Evolutionary conservation across 2,888 invertebrate species (phyloP).

Genomic region (Parnassius mnemosyne): DNA sequence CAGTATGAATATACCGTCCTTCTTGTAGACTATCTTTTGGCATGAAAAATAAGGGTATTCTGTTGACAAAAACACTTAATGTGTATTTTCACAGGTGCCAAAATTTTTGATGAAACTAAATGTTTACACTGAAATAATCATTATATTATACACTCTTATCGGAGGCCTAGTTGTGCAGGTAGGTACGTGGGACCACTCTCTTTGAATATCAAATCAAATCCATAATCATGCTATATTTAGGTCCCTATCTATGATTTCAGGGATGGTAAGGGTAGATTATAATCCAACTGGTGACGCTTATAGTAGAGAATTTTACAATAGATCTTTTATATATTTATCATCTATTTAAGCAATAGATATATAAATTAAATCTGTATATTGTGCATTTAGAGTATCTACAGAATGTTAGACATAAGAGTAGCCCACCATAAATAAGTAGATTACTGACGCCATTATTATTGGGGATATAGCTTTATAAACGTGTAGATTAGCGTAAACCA

Average conservation of each 20-base stretch:
- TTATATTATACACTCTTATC: constrained; percentile 38
- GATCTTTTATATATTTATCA: constrained; percentile 70
- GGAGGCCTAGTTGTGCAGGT: constrained; percentile 64
- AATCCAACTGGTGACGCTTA: constrained; percentile 77
- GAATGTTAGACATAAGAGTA: constrained; percentile 26
- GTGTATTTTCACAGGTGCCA: constrained; percentile 39
- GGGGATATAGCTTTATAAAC: constrained; percentile 86
- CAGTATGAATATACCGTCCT: constrained; percentile 65
- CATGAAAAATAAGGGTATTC: constrained; percentile 34
- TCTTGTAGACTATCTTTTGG: constrained; percentile 47
- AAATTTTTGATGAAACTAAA: constrained; percentile 25
- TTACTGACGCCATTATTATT: constrained; percentile 64
- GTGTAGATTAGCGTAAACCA: constrained; percentile 52
- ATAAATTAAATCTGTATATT: constrained; percentile 65
- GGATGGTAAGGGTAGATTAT: constrained; percentile 62
- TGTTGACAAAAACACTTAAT: constrained; percentile 35
- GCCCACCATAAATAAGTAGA: constrained; percentile 39
- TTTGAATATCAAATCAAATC: constrained; percentile 70
- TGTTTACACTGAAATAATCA: constrained; percentile 31
- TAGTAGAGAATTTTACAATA: constrained; percentile 66
- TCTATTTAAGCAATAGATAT: constrained; percentile 55
- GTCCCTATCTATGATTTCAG: constrained; percentile 59
- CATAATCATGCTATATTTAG: constrained; percentile 68
- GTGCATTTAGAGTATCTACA: constrained; percentile 62
- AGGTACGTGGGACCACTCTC: constrained; percentile 75